Evolutionary conservation across 1,140 invertebrate genomes (phyloP).

Genomic region (Nilaparvata lugens): DNA sequence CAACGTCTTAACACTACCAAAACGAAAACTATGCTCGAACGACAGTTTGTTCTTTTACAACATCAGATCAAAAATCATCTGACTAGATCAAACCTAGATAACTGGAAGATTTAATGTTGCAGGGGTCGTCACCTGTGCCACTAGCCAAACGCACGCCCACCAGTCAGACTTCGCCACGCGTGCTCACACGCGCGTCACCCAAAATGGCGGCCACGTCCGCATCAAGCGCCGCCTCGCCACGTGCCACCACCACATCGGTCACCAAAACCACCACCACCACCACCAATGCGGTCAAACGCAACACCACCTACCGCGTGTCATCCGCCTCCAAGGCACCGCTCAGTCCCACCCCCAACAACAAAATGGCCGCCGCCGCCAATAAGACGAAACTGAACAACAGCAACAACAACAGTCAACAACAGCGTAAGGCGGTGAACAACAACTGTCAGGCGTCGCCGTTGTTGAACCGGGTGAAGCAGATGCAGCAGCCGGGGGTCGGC

Average conservation of each 20-base stretch:
- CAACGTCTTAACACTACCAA: no score
- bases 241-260: slow-evolving; percentile 1
- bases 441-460: background rate
- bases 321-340: background rate
- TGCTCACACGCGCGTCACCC: background rate
- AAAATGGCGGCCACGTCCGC: slow-evolving; percentile 2
- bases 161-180: slow-evolving; percentile 1
- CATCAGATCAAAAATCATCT: background rate
- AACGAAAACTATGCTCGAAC: no score
- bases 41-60: background rate
- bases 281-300: slow-evolving; percentile 9
- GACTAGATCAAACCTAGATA: background rate
- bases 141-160: slow-evolving; percentile 3
- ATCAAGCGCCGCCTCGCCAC: slow-evolving; percentile 1
- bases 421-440: slow-evolving; percentile 10
- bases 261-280: slow-evolving; percentile 2
- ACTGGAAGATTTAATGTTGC: background rate
- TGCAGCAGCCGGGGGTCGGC: slow-evolving; percentile 33
- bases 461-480: background rate
- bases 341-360: slow-evolving; percentile 3
- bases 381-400: slow-evolving; percentile 33
- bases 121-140: background rate
- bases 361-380: background rate
- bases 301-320: slow-evolving; percentile 19
- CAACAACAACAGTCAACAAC: slow-evolving; percentile 28